Conservation (phyloP, 2,113 vertebrate genomes). For the Tiliqua scincoides region DNA sequence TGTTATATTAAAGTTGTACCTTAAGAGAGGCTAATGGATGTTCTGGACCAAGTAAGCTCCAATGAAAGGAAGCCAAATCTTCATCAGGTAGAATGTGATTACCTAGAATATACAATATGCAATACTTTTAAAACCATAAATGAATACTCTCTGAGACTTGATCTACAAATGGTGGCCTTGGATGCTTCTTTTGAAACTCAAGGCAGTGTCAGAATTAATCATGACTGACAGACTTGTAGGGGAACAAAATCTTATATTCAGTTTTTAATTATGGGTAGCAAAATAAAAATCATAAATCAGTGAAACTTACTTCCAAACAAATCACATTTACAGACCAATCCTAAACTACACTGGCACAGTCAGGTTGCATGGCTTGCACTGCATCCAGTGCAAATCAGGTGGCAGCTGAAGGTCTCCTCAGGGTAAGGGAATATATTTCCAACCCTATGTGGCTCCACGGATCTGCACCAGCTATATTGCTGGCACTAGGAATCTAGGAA, state of each 20-base stretch:
- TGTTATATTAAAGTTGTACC: constrained; percentile 76
- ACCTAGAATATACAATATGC: constrained; percentile 80
- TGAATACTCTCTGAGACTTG: neutral
- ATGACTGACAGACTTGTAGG: neutral
- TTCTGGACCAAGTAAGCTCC: constrained; percentile 97
- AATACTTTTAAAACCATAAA: constrained; percentile 20
- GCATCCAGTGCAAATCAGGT: no score
- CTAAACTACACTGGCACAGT: no score
- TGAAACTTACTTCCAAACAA: neutral
- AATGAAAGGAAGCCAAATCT: constrained; percentile 98
- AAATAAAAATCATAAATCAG: neutral
- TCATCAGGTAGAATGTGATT: constrained; percentile 98
- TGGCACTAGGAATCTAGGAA: no score
- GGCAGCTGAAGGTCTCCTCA: no score
- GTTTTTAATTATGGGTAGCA: neutral
- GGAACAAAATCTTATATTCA: neutral
- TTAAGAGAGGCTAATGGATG: constrained; percentile 95
- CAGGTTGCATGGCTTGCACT: no score
- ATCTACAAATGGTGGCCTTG: neutral
- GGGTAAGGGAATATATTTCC: no score
- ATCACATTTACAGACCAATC: neutral
- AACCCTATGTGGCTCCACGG: no score
- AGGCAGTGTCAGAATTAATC: neutral
- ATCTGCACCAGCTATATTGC: no score
- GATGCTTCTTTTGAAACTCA: neutral